Evolutionary conservation across 2,797 vertebrate species (phyloP).

Genomic region (Synanceia verrucosa): DNA sequence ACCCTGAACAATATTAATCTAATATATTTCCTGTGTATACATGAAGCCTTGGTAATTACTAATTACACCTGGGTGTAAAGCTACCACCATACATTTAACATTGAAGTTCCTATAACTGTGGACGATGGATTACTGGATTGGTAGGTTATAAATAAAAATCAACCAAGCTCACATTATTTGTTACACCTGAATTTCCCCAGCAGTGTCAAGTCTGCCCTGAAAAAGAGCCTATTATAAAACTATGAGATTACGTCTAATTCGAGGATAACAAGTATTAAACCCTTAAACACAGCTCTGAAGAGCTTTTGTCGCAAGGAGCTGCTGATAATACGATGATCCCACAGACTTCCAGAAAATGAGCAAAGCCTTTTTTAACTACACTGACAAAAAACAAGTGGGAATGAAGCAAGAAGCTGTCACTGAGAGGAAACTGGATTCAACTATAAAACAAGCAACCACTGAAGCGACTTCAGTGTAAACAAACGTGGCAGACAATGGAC

Average conservation of each 20-base stretch:
- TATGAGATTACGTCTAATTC: background rate
- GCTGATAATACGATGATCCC: background rate
- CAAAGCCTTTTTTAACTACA: background rate
- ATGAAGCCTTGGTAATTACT: background rate
- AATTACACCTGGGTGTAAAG: no score
- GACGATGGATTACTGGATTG: background rate
- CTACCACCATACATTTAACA: background rate
- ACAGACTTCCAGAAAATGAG: background rate
- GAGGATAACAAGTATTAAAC: background rate
- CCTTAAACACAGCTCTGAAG: background rate
- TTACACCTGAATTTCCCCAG: background rate
- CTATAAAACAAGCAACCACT: background rate
- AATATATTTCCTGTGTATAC: background rate
- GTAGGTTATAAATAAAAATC: background rate
- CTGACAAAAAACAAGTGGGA: background rate
- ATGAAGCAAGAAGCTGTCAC: background rate
- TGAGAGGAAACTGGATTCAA: background rate
- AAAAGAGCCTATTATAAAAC: background rate
- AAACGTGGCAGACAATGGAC: no score
- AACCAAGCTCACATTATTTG: background rate
- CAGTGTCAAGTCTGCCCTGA: background rate
- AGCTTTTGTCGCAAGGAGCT: background rate
- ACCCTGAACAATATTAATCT: background rate
- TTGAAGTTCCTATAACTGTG: background rate
- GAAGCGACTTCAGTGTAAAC: slow-evolving; percentile 3